These are phyloP conservation scores for Bibio marci DNA, from an alignment of 2,888 invertebrate genomes.

Conservation along the genomic window DNA sequence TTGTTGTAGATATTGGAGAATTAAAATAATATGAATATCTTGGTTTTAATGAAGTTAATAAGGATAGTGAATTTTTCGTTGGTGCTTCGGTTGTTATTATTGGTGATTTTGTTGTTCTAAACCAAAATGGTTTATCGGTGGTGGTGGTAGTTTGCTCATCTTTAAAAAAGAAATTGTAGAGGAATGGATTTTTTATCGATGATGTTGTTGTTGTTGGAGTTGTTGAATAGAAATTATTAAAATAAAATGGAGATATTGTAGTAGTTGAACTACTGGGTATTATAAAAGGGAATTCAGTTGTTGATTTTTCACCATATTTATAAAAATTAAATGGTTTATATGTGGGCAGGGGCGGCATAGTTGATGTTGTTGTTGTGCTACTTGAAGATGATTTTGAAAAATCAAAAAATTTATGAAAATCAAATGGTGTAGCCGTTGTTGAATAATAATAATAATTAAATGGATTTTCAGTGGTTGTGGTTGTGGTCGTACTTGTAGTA, in stretches of 20 bases:
- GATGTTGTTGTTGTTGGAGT: slow-evolving; percentile 12
- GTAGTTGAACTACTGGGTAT: neutral
- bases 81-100: neutral
- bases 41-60: neutral
- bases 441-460: slow-evolving; percentile 1
- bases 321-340: slow-evolving; percentile 1
- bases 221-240: slow-evolving; percentile 3
- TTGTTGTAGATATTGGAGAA: slow-evolving; percentile 16
- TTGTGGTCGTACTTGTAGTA: slow-evolving; percentile 10
- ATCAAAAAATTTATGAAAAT: neutral
- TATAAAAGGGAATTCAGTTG: too few relatives aligned
- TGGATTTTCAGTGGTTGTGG: slow-evolving; percentile 7
- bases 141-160: neutral
- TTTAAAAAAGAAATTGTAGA: slow-evolving; percentile 10
- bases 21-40: neutral
- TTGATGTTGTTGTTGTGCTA: neutral
- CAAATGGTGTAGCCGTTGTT: neutral
- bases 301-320: too few relatives aligned
- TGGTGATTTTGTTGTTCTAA: neutral
- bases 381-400: neutral
- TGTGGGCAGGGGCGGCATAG: neutral
- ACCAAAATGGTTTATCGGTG: neutral
- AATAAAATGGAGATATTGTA: slow-evolving; percentile 2
- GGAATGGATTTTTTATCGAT: slow-evolving; percentile 40
- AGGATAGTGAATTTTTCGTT: neutral